Conservation (phyloP, 2,888 invertebrate genomes). For the Thecophora atra region DNA sequence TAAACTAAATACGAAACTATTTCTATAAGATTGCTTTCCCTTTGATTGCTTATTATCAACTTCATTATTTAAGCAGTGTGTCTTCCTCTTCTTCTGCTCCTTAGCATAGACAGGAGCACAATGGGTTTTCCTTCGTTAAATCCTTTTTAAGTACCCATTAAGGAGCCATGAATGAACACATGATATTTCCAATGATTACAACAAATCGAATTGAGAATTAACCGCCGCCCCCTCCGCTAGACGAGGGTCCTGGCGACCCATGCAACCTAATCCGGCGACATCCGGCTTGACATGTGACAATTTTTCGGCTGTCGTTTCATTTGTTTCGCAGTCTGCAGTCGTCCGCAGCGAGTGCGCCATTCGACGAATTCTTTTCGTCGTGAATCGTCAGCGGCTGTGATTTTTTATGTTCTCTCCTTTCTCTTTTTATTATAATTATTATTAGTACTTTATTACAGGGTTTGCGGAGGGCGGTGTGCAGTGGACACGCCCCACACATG, state of each 20-base stretch:
- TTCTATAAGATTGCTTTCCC: not conserved
- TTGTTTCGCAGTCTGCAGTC: conserved; percentile 34
- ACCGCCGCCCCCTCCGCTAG: conserved; percentile 22
- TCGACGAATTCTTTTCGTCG: conserved; percentile 20
- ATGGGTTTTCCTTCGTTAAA: not conserved
- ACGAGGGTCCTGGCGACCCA: conserved; percentile 27
- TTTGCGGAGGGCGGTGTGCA: conserved; percentile 44
- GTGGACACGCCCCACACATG: conserved; percentile 56
- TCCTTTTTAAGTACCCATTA: not conserved
- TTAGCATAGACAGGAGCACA: not conserved
- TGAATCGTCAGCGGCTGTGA: conserved; percentile 31
- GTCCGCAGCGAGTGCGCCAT: not conserved
- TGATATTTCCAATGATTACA: conserved; percentile 45
- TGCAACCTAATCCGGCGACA: conserved; percentile 50
- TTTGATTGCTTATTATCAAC: not conserved
- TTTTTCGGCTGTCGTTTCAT: conserved; percentile 38
- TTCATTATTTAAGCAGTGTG: not conserved
- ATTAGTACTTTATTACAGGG: conserved; percentile 24
- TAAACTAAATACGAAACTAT: too few relatives aligned
- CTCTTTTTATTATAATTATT: not conserved
- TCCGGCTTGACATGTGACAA: conserved; percentile 60
- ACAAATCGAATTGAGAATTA: conserved; percentile 38
- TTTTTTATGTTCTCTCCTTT: conserved; percentile 2
- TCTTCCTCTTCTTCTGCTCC: not conserved
- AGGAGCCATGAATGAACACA: not conserved